These are phyloP conservation scores for Alaudala cheleensis DNA, from an alignment of 2,113 vertebrate species.

Conservation along the genomic window DNA sequence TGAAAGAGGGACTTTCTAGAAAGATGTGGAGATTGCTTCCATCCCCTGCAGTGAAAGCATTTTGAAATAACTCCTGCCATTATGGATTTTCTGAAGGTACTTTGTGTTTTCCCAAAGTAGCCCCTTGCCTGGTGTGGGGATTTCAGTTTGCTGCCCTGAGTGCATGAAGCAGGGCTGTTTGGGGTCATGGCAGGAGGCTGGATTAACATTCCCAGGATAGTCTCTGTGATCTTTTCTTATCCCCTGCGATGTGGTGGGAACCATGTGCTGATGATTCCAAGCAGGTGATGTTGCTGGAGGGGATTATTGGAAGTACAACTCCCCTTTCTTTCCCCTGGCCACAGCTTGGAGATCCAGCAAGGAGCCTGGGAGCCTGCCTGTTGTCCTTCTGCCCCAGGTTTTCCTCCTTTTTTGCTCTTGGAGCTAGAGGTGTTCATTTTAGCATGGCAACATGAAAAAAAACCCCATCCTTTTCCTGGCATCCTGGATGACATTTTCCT, in stretches of 20 bases:
- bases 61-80: not conserved
- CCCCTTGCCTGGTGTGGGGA: not conserved
- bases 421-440: not conserved
- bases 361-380: not conserved
- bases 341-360: not conserved
- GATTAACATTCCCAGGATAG: not conserved
- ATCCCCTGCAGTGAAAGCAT: not conserved
- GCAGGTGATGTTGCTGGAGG: not conserved
- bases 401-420: not conserved
- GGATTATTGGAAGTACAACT: not conserved
- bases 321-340: not conserved
- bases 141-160: not conserved
- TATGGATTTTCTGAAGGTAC: not conserved
- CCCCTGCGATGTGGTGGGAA: not conserved
- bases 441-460: not conserved
- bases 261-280: not conserved
- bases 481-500: not conserved
- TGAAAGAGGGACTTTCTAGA: not conserved
- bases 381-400: not conserved
- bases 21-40: not conserved
- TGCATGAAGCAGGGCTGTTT: fast-evolving
- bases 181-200: not conserved
- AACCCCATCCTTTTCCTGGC: not conserved
- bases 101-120: not conserved
- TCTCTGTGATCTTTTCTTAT: not conserved